Conservation (phyloP, 2,797 vertebrate species). For the Megaceryle alcyon region DNA sequence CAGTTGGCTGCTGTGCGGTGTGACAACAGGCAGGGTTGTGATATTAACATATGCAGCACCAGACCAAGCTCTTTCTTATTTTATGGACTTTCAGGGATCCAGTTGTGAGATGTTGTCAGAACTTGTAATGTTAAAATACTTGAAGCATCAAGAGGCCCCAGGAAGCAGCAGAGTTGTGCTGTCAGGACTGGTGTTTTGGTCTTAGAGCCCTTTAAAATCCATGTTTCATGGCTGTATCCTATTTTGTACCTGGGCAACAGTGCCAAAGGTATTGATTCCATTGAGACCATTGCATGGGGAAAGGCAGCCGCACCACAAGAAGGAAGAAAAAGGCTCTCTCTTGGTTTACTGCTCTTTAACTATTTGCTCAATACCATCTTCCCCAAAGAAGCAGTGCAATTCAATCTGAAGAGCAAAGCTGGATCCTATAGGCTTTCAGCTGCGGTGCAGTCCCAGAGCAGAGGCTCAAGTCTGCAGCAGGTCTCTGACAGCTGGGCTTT, state of each 20-base stretch:
- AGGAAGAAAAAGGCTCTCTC: background rate
- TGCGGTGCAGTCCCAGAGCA: background rate
- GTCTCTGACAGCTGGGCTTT: background rate
- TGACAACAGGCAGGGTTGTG: fast-evolving
- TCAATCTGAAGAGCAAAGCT: background rate
- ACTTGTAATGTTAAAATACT: background rate
- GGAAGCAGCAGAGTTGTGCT: background rate
- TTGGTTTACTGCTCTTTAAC: background rate
- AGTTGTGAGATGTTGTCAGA: background rate
- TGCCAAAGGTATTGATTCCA: background rate
- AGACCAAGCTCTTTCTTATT: background rate
- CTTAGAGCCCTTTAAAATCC: background rate
- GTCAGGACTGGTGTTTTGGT: background rate
- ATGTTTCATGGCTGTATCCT: fast-evolving
- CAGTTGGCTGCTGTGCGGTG: background rate
- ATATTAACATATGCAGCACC: background rate
- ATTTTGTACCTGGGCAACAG: background rate
- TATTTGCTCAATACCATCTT: background rate
- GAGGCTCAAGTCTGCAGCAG: background rate
- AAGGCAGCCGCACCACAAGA: background rate
- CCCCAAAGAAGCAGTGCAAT: background rate
- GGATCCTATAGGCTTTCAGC: background rate
- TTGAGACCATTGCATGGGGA: background rate
- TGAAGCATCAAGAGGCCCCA: background rate
- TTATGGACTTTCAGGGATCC: no score